phyloP scores from a whole-genome alignment of 2,797 vertebrate species.

The Sciaenops ocellatus region DNA sequence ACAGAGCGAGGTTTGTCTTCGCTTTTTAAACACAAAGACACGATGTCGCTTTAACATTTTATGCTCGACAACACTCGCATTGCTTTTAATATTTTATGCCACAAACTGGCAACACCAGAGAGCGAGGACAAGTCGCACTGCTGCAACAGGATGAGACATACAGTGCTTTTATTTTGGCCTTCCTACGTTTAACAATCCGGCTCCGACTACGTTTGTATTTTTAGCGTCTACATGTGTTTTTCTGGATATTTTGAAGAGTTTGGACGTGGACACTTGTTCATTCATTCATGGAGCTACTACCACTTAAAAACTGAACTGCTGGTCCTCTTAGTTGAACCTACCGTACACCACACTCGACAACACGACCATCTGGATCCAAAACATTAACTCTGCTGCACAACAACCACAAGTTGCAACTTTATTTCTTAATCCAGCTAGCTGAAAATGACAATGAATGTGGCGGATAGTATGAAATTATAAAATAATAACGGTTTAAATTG shows the following conservation, averaged over 20 bases:
- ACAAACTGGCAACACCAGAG: conserved; percentile 29
- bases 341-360: too few species aligned
- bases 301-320: too few species aligned
- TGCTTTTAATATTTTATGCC: conserved; percentile 57
- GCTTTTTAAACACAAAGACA: conserved; percentile 14
- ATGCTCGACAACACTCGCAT: conserved; percentile 34
- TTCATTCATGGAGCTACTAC: too few species aligned
- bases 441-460: too few species aligned
- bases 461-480: too few species aligned
- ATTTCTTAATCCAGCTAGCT: too few species aligned
- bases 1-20: background rate
- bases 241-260: background rate
- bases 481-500: too few species aligned
- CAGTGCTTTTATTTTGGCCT: conserved; percentile 26
- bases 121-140: background rate
- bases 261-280: background rate
- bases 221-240: background rate
- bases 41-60: conserved; percentile 52
- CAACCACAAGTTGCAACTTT: too few species aligned
- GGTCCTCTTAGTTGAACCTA: too few species aligned
- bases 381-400: too few species aligned
- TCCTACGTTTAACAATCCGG: background rate
- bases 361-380: too few species aligned
- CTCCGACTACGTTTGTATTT: background rate
- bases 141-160: background rate